Percentiles rank a stretch among this genome's conserved stretches.
Evolutionary conservation across 2,797 vertebrate species (phyloP).

Genomic region (Harpagifer antarcticus): DNA sequence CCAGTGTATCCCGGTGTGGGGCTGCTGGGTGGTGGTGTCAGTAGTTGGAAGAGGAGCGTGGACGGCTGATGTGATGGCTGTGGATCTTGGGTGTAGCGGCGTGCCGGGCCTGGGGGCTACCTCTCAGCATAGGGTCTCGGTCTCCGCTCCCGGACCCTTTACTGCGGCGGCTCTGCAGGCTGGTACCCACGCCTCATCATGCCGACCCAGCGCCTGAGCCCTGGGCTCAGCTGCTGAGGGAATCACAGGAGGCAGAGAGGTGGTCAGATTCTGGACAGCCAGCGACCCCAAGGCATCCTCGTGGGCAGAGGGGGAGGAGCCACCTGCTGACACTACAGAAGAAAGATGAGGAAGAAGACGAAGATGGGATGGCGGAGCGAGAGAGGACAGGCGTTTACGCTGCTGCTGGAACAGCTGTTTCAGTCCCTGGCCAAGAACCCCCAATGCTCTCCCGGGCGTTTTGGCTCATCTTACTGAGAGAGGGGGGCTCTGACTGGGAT

Average conservation of each 20-base stretch:
- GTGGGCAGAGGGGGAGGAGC: slow-evolving; percentile 64
- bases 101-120: slow-evolving; percentile 91
- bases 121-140: slow-evolving; percentile 80
- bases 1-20: slow-evolving; percentile 74
- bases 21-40: slow-evolving; percentile 86
- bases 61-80: slow-evolving; percentile 87
- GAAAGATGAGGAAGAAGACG: slow-evolving; percentile 82
- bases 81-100: slow-evolving; percentile 88
- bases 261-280: slow-evolving; percentile 83
- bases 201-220: slow-evolving; percentile 85
- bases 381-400: slow-evolving; percentile 89
- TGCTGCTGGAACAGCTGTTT: slow-evolving; percentile 94
- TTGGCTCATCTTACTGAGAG: slow-evolving; percentile 90
- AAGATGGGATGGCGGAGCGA: slow-evolving; percentile 86
- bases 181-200: slow-evolving; percentile 94
- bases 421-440: slow-evolving; percentile 91
- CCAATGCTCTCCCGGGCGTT: slow-evolving; percentile 92
- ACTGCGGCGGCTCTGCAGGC: slow-evolving; percentile 89
- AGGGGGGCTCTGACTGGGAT: slow-evolving; percentile 80
- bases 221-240: slow-evolving; percentile 87
- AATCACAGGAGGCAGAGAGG: slow-evolving; percentile 80
- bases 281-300: slow-evolving; percentile 57
- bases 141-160: slow-evolving; percentile 82
- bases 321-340: slow-evolving; percentile 72
- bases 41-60: slow-evolving; percentile 93